Evolutionary conservation across 1,140 invertebrate species (phyloP), one percentile per base, ranked within the genome.

Genomic region (Drosophila novamexicana): DNA sequence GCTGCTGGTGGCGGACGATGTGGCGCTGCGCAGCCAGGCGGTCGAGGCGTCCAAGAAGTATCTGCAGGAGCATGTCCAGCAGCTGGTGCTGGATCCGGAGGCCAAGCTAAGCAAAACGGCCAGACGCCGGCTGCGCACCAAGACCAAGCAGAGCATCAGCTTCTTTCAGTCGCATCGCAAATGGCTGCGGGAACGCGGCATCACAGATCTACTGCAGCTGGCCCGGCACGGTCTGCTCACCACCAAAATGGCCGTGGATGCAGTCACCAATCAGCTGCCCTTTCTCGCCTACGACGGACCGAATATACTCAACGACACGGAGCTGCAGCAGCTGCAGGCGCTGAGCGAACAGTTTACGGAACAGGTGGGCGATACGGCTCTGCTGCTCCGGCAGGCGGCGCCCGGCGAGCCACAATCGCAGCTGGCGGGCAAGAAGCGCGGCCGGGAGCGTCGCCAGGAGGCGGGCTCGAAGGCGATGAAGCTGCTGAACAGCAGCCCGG

Each of bases 11-110:
- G 97, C 98, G 6, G 95, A 96, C 90, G 95, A 96, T 58, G 81
- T 94, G 29, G 96, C 97, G 84, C 96, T 99, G 70, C 94, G 97
- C 66, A 96, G 96, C 90, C 93, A 98, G 84, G 98, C 98, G 29
- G 95, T 95, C 53, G 96, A 98, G 92, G 98, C 98, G 34, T 96
- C 95, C 37, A 95, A 96, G 86, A 93, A 96, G 90, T 96, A 97
- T 94, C 95, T 97, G 83, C 93, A 96, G 91, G 97, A 97, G 52
- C 91, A 97, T 57, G 96, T 97, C 0, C 22, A 36, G 14, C 52
- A 45, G 14, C 63, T 45, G 10, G 12, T 9, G 10, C n/a, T 4
- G 10, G 10, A 22, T 22, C 22, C 6, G 14, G 34, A 36, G 1
- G 1, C 45, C 7, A 59, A 59, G 39, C 22, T 79, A 6, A 76